phyloP scores from a whole-genome alignment of 2,113 vertebrate genomes.

The Colinus virginianus region DNA sequence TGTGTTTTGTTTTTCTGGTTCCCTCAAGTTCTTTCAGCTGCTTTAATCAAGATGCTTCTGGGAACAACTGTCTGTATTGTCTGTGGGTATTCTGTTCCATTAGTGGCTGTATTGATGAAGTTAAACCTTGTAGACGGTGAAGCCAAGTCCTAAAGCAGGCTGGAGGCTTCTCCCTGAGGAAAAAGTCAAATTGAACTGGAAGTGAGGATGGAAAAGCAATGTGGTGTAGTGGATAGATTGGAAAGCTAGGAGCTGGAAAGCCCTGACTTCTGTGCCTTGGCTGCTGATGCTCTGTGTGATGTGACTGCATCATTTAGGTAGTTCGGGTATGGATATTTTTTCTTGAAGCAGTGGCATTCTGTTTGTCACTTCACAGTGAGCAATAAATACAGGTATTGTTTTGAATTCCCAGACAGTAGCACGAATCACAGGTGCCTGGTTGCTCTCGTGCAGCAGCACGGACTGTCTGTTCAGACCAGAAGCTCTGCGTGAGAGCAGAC shows the following conservation, averaged over 20 bases:
- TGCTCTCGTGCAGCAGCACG: not conserved
- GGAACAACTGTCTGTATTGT: not conserved
- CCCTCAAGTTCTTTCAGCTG: not conserved
- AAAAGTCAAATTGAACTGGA: not conserved
- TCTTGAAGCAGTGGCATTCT: not conserved
- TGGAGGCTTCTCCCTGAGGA: not conserved
- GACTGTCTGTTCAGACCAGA: not conserved
- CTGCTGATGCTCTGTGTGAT: not conserved
- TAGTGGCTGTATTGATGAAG: not conserved
- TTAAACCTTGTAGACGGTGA: not conserved
- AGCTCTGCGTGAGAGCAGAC: not conserved
- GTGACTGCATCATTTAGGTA: not conserved
- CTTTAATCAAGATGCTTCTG: not conserved
- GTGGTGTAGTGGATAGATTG: not conserved
- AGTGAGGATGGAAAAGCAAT: not conserved
- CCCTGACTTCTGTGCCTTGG: not conserved
- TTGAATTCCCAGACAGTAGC: not conserved
- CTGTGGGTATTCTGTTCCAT: not conserved
- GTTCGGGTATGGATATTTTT: not conserved
- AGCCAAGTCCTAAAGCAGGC: not conserved
- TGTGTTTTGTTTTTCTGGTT: constrained; percentile 7
- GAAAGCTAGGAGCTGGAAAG: not conserved
- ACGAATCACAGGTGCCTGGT: not conserved
- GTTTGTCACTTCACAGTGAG: not conserved
- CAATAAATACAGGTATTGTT: not conserved